Base-by-base conservation (phyloP, 2,113 vertebrate genomes). In the Cardinalis cardinalis region DNA sequence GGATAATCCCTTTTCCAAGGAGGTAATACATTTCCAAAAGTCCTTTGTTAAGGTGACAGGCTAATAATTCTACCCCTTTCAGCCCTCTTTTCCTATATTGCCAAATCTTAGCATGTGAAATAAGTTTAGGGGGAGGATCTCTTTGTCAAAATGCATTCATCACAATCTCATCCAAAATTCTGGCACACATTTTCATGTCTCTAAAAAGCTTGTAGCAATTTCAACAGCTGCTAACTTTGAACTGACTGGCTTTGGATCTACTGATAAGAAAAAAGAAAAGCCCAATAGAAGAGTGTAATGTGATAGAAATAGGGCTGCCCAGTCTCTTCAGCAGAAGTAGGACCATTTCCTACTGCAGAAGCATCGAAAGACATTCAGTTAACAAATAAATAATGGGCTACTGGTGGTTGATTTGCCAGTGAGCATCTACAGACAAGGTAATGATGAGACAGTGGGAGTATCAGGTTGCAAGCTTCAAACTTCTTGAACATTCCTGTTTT, bases 31-130 rank as follows among this genome's bases (percentile, higher is more conserved):
- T 65, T 82, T 51, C 59, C 46, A 70, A 31, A 87, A 87, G 63
- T 71, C 53, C 38, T 93, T 95, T 80, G 79, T 93, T 90, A 69
- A 80, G 59, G 43, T 89, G 88, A 74, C 53, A 73, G n/a, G 24
- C 23, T 69, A 32, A 68, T 36, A 65, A 94, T 84, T 71, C 76
- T 59, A 82, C 3, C 14, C 19, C 10, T 6, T 56, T 18, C 46
- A 88, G 49, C 5, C 2, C 5, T 72, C 44, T 60, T 87, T 92
- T 66, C 75, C 53, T 32, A 41, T 76, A 84, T 49, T 88, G 9
- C 19, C 14, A 84, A 70, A 68, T 59, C 31, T 84, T 78, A 90
- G 63, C 60, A 51, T 32, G 32, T 41, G 81, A 89, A 52, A 76
- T 59, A 87, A 82, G n/a, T 72, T 34, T 18, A 56, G 28, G 46